A percentile compares a stretch with the other conserved stretches of the same genome.
phyloP scores from a whole-genome alignment of 2,888 invertebrate species.

The Heliconius hortense region DNA sequence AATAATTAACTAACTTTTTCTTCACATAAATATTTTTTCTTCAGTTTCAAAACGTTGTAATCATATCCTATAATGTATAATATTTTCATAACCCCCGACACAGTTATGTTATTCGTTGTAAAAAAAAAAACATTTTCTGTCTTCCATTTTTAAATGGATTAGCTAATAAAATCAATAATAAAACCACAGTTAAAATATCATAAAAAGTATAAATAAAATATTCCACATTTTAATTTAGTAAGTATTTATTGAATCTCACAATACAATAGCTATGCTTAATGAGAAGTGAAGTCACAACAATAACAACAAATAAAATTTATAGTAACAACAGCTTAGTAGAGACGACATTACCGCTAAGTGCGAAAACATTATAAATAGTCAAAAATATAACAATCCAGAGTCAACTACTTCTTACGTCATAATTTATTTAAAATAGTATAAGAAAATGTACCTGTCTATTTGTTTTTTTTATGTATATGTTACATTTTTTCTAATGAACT shows the following conservation, averaged over 20 bases:
- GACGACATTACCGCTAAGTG: conserved; percentile 21
- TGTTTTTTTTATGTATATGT: no score
- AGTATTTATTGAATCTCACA: conserved; percentile 73
- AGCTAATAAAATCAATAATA: no score
- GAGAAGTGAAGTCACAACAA: conserved; percentile 61
- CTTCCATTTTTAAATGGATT: not conserved
- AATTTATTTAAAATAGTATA: not conserved
- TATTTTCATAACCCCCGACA: no score
- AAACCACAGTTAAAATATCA: no score
- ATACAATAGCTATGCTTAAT: conserved; percentile 69
- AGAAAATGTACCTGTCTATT: not conserved
- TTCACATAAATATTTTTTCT: no score
- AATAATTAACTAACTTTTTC: no score
- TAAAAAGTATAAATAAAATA: conserved; percentile 18
- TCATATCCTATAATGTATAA: no score
- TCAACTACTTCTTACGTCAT: conserved; percentile 22
- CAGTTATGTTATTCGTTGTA: no score
- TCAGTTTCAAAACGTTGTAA: no score
- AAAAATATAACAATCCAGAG: conserved; percentile 18
- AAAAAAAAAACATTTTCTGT: no score
- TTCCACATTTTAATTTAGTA: conserved; percentile 42
- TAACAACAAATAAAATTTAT: conserved; percentile 67
- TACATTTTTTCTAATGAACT: not conserved
- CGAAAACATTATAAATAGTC: conserved; percentile 21
- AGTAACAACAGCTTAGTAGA: conserved; percentile 62